A percentile compares a stretch with the other conserved stretches of the same genome.
Evolutionary conservation across 2,113 vertebrate genomes (phyloP).

Genomic region (Oenanthe melanoleuca): DNA sequence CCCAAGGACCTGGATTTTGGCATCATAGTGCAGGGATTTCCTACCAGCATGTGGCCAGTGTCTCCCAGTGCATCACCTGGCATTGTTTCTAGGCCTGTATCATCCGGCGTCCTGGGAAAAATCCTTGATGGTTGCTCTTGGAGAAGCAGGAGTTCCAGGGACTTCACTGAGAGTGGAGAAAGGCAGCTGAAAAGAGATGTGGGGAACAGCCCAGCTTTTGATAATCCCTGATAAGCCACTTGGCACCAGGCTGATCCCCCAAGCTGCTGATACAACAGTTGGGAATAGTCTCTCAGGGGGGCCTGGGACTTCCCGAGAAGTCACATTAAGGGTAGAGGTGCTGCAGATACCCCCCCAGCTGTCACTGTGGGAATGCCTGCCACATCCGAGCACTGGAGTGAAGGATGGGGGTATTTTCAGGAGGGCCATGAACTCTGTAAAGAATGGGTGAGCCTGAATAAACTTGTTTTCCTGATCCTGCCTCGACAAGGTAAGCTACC

Average conservation of each 20-base stretch:
- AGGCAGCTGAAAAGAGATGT: neutral
- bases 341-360: neutral
- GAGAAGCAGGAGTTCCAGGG: neutral
- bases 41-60: neutral
- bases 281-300: neutral
- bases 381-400: accelerated
- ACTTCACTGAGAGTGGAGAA: neutral
- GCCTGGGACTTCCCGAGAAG: neutral
- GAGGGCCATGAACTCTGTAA: neutral
- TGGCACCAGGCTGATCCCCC: neutral
- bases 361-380: neutral
- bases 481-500: neutral
- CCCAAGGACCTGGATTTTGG: neutral
- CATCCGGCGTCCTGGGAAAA: accelerated
- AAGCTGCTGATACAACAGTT: neutral
- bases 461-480: neutral
- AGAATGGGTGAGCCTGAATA: neutral
- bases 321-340: neutral
- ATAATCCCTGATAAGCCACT: constrained; percentile 19
- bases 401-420: neutral
- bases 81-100: neutral
- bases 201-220: neutral
- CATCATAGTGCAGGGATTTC: neutral
- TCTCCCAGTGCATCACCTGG: neutral
- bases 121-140: neutral